Conservation (phyloP, 2,888 invertebrate species). For the Eupithecia centaureata region DNA sequence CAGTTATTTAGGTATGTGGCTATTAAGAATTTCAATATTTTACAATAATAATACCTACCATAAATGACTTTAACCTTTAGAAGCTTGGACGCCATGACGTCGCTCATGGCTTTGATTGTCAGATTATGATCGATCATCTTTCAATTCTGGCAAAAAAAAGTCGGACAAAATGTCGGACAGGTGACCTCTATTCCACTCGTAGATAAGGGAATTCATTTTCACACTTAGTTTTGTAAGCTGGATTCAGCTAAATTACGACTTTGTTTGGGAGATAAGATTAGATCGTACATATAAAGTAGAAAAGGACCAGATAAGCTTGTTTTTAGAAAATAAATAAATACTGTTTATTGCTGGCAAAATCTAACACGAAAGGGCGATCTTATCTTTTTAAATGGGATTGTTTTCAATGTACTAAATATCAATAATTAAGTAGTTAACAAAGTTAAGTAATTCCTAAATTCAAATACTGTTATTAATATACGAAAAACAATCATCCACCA, state of each 20-base stretch:
- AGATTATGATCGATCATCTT: neutral
- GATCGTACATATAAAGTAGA: conserved; percentile 11
- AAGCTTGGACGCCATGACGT: neutral
- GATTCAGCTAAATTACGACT: conserved; percentile 25
- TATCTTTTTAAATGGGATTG: conserved; percentile 2
- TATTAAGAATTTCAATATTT: neutral
- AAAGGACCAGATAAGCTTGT: neutral
- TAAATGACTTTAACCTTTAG: neutral
- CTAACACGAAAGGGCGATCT: neutral
- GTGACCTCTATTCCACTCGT: conserved; percentile 5
- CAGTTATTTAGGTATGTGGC: too few relatives aligned
- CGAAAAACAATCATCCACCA: conserved; percentile 1
- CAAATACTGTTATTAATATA: conserved; percentile 1
- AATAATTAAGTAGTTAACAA: neutral
- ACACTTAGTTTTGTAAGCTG: conserved; percentile 36
- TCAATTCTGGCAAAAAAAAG: neutral
- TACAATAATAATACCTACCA: neutral
- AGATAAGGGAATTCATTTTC: conserved; percentile 36
- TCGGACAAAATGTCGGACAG: conserved; percentile 7
- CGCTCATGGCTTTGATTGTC: neutral
- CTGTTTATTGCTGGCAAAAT: neutral
- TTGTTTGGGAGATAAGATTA: conserved; percentile 27
- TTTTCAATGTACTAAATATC: conserved; percentile 1
- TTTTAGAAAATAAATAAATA: neutral
- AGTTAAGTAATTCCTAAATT: neutral